Evolutionary conservation across 23 tunicate genomes (phyloP), one percentile per base, ranked within the genome.

Genomic region (Corella eumyota): DNA sequence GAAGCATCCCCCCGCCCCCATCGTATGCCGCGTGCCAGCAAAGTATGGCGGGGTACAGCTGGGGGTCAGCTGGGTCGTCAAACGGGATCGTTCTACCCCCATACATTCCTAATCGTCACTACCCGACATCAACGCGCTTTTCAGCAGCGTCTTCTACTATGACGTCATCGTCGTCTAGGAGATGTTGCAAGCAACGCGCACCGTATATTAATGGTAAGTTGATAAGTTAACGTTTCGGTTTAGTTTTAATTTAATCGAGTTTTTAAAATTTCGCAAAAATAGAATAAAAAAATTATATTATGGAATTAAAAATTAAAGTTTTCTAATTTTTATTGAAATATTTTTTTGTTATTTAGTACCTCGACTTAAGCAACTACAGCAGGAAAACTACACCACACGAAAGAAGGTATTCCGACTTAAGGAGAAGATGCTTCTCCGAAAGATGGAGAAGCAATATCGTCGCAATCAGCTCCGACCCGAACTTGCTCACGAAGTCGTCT

Each of bases 381-480:
- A 72, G 52, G 92, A 82, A 53, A 82, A 82, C 70, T 23, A 34
- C 63, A 61, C 65, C 40, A 82, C 81, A 3, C 63, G 79, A 17
- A 32, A 59, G 23, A 82, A 82, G 56, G 61, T 82, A 67, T 60
- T 67, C 28, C 55, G 50, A 36, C 75, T 82, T 36, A 69, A 48
- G 13, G 58, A 82, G 60, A 67, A 46, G 73, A 82, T 82, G 92
- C 54, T 61, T 28, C 58, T 30, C 36, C 65, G 72, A 9, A 66
- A 76, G 20, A 30, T 32, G 56, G 71, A 76, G 0, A 80, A 81
- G 1, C 74, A 68, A 38, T 22, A 27, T 46, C 66, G 92, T 2
- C 81, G 92, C 2, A 47, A 46, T 2, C 66, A 68, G 32, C 32
- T 53, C 20, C 68, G 62, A 1, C 74, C 73, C 1, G 61, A 68